phyloP scores from a whole-genome alignment of 2,113 vertebrate genomes.

The Xiphophorus hellerii region DNA sequence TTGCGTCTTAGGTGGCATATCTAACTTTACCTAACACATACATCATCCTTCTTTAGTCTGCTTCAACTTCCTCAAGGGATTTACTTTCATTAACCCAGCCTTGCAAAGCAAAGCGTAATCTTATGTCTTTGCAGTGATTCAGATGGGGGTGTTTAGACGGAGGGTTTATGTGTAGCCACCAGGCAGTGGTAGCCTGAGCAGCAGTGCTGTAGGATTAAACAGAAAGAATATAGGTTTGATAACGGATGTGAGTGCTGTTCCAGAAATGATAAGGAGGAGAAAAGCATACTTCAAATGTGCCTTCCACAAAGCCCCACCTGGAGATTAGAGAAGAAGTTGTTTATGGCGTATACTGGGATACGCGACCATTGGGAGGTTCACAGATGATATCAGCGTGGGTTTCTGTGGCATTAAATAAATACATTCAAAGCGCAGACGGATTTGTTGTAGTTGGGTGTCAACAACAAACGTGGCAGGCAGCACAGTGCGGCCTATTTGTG shows the following conservation, averaged over 20 bases:
- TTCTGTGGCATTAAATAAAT: conserved; percentile 4
- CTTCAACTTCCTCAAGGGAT: conserved; percentile 24
- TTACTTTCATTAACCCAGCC: conserved; percentile 28
- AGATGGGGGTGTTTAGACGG: not conserved
- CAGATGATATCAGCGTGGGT: conserved; percentile 5
- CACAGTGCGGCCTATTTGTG: conserved; percentile 19
- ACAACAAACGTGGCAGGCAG: not conserved
- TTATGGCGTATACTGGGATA: conserved; percentile 22
- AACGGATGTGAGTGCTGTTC: conserved; percentile 12
- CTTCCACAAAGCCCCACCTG: conserved; percentile 21
- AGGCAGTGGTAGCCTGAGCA: not conserved
- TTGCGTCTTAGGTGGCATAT: conserved; percentile 41
- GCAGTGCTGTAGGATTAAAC: not conserved
- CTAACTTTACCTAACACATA: conserved; percentile 38
- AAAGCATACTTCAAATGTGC: conserved; percentile 17
- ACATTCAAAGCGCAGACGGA: conserved; percentile 1
- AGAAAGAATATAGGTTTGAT: not conserved
- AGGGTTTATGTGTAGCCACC: conserved; percentile 3
- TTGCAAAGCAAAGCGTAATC: conserved; percentile 18
- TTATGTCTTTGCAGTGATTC: conserved; percentile 18
- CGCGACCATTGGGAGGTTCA: conserved; percentile 17
- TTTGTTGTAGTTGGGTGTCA: conserved; percentile 7
- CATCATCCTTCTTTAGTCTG: conserved; percentile 8
- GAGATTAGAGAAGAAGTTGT: conserved; percentile 40
- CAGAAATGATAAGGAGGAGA: conserved; percentile 3